Evolutionary conservation across 1,140 invertebrate genomes (phyloP), one percentile per base, ranked within the genome.

Genomic region (Odontomachus brunneus): DNA sequence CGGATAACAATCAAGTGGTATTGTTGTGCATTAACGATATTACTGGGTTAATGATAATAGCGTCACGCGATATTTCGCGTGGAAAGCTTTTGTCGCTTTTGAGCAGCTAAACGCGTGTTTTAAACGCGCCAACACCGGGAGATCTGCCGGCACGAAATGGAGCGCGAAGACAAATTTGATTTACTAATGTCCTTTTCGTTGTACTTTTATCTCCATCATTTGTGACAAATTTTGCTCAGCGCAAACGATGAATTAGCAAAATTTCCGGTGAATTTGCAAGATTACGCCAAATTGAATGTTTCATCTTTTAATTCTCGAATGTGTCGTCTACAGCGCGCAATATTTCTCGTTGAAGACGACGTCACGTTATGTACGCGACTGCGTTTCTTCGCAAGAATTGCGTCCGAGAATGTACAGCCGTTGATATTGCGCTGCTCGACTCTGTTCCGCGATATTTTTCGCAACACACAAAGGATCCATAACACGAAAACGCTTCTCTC

Each of bases 11-110:
- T 55, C 22, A 5, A 67, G 19, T 55, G 49, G 4, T 55, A 24
- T 4, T 66, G 22, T 76, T 55, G 44, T 33, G 29, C 48, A 44
- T 38, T 55, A 67, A 78, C 22, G 60, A 66, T 66, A 67, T 69
- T 69, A 33, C 14, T 17, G 44, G 51, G 17, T 55, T 53, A 38
- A 72, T 78, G 65, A 67, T 67, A 33, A 67, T 69, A 17, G 22
- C 7, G 29, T 72, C 57, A 48, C 24, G 22, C 19, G 63, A 44
- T 57, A 69, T 69, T 78, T 78, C 29, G 48, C 19, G 26, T 76
- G 15, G 62, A 55, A 66, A 67, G 62, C 29, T 78, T 55, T 67
- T 19, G 4, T 1, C 15, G 29, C 22, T 29, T 67, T 78, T 67
- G 49, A 55, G 14, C 22, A 57, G 19, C 19, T 67, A 24, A 78